Conservation (phyloP, 2,888 invertebrate species). For the Zygogramma bicolorata region DNA sequence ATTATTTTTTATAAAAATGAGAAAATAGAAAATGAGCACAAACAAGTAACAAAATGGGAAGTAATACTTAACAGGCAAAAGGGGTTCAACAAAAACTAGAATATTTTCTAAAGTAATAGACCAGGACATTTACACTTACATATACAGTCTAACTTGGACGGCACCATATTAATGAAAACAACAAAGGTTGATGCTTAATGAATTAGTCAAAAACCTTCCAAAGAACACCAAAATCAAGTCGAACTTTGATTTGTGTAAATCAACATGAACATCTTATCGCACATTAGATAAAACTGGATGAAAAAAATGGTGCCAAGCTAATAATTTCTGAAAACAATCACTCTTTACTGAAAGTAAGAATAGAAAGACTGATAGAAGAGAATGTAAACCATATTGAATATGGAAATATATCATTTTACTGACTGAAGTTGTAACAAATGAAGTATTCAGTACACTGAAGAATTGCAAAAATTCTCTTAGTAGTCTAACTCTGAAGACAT, state of each 20-base stretch:
- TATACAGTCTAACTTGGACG: neutral
- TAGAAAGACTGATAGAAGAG: neutral
- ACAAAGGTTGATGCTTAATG: neutral
- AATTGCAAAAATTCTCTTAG: neutral
- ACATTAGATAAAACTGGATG: neutral
- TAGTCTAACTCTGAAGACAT: neutral
- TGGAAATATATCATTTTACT: too few species aligned
- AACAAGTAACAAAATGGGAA: conserved; percentile 13
- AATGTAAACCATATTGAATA: too few species aligned
- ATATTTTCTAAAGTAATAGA: neutral
- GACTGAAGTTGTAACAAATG: too few species aligned
- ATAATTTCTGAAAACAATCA: neutral
- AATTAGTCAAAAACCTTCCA: neutral
- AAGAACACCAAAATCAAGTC: neutral
- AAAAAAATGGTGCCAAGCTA: neutral
- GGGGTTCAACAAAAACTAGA: conserved; percentile 14
- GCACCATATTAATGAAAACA: neutral
- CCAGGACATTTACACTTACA: neutral
- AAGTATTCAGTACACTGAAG: too few species aligned
- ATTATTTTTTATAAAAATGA: conserved; percentile 17
- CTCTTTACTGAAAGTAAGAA: neutral
- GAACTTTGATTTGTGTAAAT: neutral
- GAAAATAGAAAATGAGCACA: conserved; percentile 24
- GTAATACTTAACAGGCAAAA: conserved; percentile 33
- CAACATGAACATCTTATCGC: neutral